These are phyloP conservation scores for Frieseomelitta varia DNA, from an alignment of 1,140 invertebrate species.

Conservation along the genomic window DNA sequence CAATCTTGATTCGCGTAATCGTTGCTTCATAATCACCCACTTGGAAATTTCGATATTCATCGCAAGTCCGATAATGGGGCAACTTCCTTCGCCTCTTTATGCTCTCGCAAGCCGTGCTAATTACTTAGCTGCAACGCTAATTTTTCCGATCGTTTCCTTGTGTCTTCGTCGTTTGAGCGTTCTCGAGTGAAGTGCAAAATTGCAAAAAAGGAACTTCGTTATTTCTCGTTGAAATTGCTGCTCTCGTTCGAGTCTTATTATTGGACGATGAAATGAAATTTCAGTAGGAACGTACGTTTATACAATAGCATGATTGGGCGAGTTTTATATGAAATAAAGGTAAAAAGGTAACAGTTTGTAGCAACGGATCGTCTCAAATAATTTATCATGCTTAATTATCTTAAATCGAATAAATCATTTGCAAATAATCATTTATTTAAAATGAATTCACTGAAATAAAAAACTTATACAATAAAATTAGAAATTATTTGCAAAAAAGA, in stretches of 20 bases:
- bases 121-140: neutral
- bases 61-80: constrained; percentile 5
- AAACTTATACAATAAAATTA: too few species aligned
- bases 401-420: too few species aligned
- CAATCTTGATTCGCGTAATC: constrained; percentile 30
- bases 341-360: too few species aligned
- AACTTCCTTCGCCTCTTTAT: neutral
- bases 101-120: neutral
- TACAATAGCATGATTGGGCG: too few species aligned
- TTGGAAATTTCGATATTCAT: constrained; percentile 36
- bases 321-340: too few species aligned
- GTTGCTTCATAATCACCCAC: constrained; percentile 26
- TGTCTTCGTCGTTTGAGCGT: neutral
- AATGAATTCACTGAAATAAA: too few species aligned
- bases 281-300: too few species aligned
- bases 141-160: neutral
- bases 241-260: neutral
- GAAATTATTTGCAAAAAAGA: too few species aligned
- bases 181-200: neutral
- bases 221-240: neutral
- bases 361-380: too few species aligned
- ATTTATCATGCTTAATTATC: too few species aligned
- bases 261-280: neutral
- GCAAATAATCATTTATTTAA: too few species aligned
- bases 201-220: neutral